Base-by-base conservation (phyloP, 2,797 vertebrate species). In the Centroberyx gerrardi region DNA sequence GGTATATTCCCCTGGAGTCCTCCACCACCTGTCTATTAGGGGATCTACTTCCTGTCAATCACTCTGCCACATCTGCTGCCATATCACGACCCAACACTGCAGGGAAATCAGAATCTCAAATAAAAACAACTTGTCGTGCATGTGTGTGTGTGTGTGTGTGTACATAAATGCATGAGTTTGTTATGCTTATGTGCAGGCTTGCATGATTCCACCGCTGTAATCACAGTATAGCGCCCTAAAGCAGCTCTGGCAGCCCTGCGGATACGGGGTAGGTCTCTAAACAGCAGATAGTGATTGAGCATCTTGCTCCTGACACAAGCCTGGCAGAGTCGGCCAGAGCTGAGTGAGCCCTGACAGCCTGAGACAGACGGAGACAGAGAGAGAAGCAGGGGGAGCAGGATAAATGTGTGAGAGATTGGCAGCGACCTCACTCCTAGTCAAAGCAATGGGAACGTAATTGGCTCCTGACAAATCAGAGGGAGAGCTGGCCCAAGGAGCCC, bases 261-360 rank as follows among this genome's bases (percentile, higher is more conserved):
- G 72, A 74, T 62, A 70, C 2, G 55, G 46, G 66, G 38, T n/a
- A 40, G 36, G 74, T 68, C 74, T 84, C 77, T 81, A 72, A 82
- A 72, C 79, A 74, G 83, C 55, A 74, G 38, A 78, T 36, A 65
- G 78, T 78, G 82, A 85, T 80, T 81, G 80, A 89, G 58, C 78
- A 75, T 84, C 79, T 82, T 56, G 62, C 67, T 81, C 52, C 68
- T 84, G 87, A 90, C 87, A 88, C 65, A 76, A 78, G 81, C 55
- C 72, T 78, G 81, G 87, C 80, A 82, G 71, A 62, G 60, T 38
- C 36, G 3, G 33, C 63, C 31, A 62, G 68, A 58, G 74, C 76
- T 75, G 78, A 84, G 82, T 46, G 71, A 85, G 33, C 29, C 56
- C 62, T 59, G 55, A 60, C 76, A 78, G 80, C 27, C 76, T 42